Base-by-base conservation (phyloP, 2,888 invertebrate species). In the Tuberolachnus salignus region DNA sequence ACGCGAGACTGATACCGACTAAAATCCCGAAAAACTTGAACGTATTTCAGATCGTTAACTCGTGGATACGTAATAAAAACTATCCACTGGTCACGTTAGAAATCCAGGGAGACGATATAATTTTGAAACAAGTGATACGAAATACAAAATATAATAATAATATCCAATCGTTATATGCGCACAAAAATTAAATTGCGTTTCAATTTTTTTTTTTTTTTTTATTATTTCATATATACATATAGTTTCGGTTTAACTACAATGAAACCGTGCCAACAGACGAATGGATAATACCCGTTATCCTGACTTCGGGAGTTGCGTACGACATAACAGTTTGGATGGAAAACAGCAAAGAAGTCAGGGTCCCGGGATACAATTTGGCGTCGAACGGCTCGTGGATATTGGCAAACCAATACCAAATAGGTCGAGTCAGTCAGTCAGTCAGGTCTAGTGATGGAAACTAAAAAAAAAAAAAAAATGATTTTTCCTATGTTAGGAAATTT, bases 61-160 rank as follows among this genome's bases (percentile, higher is more conserved):
- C 64, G 1, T 80, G 72, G 80, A 55, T 63, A n/a, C 61, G 34
- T 21, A 78, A 78, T 49, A 78, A 78, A 59, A 78, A 78, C 34
- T 78, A 69, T 42, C 78, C 78, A 14, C 19, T 78, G 49, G 42
- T 78, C 4, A 69, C 26, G n/a, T 51, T 78, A 14, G 11, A 49
- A 23, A 19, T 69, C 4, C 69, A 78, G 11, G 78, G 78, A 0
- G 59, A 78, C 10, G 78, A 78, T 69, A 51, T 78, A 10, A 11
- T 78, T 8, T 10, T 78, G 8, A 78, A 78, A 78, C 78, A 78
- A 59, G 78, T 78, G 34, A n/a, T n/a, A n/a, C 34, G 34, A 34
- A n/a, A n/a, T n/a, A n/a, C n/a, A n/a, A n/a, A n/a, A n/a, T 34
- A 6, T 34, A 6, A 34, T 34, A 34, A 34, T 4, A 34, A 34